Base-by-base conservation (phyloP, 1,140 invertebrate species). In the Apis dorsata region DNA sequence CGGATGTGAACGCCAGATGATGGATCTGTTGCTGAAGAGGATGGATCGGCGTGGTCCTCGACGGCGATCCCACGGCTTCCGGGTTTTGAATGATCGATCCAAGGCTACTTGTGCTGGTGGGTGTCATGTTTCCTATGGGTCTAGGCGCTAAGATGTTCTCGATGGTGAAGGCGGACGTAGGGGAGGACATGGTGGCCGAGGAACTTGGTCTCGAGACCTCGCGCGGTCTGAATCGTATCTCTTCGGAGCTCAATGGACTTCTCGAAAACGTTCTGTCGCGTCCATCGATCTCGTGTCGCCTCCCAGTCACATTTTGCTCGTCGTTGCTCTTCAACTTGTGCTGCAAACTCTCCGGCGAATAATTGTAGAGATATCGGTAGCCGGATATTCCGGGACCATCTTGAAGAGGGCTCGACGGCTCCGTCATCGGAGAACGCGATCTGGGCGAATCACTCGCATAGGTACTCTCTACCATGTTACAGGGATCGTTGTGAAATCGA, bases 111-210 rank as follows among this genome's bases (percentile, higher is more conserved):
- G 88, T 83, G 62, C 73, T 90, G 5, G 90, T 78, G 2, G 89
- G 84, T 0, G 85, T 91, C 51, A 87, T 63, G 57, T 90, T 92
- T 57, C 89, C 90, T 15, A 90, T 84, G 5, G 95, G 94, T 19
- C 95, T 93, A 51, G 96, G 96, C 34, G 96, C 96, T 89, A 97
- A 92, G 79, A 97, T 97, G 92, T 96, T 97, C 92, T 97, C 97
- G 86, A 97, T 97, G 84, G 97, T 97, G 90, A 97, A 97, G 57
- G 97, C 93, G 55, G 96, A 97, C 69, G 96, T 94, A 4, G 95
- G 94, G 15, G 94, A 94, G 21, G 94, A 91, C 85, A 93, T 94
- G 62, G 95, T 91, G 59, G 95, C 91, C 90, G 94, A 90, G 15
- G 91, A 90, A 34, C 90, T 91, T 1, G 91, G 86, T 19, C 90